phyloP scores from a whole-genome alignment of 2,888 invertebrate genomes.

The Alviniconcha strummeri region DNA sequence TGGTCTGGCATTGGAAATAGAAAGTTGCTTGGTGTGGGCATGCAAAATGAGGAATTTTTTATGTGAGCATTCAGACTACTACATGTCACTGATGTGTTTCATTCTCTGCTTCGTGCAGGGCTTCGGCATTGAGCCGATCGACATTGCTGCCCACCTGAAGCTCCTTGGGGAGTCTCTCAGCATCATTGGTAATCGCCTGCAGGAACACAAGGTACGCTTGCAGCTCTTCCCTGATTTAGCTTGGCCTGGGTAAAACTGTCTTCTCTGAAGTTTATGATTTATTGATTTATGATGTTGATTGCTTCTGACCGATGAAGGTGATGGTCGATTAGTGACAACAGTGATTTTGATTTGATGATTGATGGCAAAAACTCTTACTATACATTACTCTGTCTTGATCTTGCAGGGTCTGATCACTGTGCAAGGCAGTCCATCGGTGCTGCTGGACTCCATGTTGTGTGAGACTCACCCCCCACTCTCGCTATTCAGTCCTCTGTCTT shows the following conservation, averaged over 20 bases:
- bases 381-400: background rate
- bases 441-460: slow-evolving; percentile 93
- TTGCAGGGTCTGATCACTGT: slow-evolving; percentile 92
- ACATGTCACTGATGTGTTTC: background rate
- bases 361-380: background rate
- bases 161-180: slow-evolving; percentile 93
- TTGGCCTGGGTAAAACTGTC: no score
- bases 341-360: background rate
- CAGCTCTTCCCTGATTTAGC: no score
- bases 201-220: slow-evolving; percentile 87
- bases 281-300: no score
- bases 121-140: slow-evolving; percentile 76
- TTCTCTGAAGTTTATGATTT: no score
- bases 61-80: background rate
- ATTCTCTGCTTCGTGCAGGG: slow-evolving; percentile 46
- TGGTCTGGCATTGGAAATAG: no score
- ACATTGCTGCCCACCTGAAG: slow-evolving; percentile 93
- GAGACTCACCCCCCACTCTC: slow-evolving; percentile 62
- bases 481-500: no score
- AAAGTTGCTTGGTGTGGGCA: no score
- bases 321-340: no score
- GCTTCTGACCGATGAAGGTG: no score
- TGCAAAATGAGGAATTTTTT: background rate
- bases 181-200: slow-evolving; percentile 93
- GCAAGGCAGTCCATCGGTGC: slow-evolving; percentile 93